Evolutionary conservation across 2,797 vertebrate genomes (phyloP), one percentile per base, ranked within the genome.

Genomic region (Danio albolineatus): DNA sequence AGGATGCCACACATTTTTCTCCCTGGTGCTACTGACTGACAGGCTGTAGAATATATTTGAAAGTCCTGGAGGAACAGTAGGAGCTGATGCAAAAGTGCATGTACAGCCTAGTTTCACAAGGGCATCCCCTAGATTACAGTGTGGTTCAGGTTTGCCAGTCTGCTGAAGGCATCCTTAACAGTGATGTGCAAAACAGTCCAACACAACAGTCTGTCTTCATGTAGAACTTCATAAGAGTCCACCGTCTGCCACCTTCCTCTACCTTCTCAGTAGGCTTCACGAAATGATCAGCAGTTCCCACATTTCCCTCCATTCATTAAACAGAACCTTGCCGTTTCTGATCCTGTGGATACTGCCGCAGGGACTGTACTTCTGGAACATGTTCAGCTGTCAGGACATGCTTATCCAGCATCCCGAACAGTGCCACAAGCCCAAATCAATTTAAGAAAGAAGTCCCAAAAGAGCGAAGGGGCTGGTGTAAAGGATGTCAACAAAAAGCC

Each of bases 401-500:
- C 70, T 72, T 44, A 28, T 28, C 13, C 51, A 16, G 19, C 13
- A 7, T 70, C 36, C 67, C 9, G 1, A 73, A 59, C 54, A 73
- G 9, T 73, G 59, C 17, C 73, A 41, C 17, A 75, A 51, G n/a
- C 39, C 13, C 10, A 2, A 65, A 49, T 21, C 13, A 57, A 57
- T 56, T 72, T 44, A 44, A 21, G 13, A 72, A 57, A 51, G 12
- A 60, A 44, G 14, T 39, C 44, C 44, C n/a, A 14, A 36, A 69
- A 41, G 76, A 71, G 28, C 21, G 65, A 36, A 28, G 10, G 19
- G 5, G 57, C 46, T 62, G 66, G 17, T 53, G 56, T 51, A 61
- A 21, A 57, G 71, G 17, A n/a, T 8, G 46, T 62, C 76, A 61
- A 41, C 43, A 41, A 60, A 78, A 78, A n/a, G 43, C 74, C 56